Evolutionary conservation across 2,797 vertebrate species (phyloP).

Genomic region (Darevskia nairensis): DNA sequence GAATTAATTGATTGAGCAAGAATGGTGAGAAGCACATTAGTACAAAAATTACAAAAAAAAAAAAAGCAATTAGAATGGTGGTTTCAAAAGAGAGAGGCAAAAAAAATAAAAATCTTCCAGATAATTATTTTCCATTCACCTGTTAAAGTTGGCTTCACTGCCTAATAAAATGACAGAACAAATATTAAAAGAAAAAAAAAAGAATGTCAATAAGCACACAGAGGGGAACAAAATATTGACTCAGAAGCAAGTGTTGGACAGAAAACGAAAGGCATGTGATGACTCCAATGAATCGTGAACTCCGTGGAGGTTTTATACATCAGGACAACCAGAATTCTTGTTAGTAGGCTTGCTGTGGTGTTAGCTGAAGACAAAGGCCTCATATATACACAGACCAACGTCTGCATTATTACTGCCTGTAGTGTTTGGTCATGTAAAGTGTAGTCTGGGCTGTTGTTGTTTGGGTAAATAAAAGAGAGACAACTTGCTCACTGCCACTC

Average conservation of each 20-base stretch:
- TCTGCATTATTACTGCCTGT: background rate
- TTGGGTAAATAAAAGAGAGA: background rate
- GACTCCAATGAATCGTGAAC: background rate
- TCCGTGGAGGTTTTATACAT: background rate
- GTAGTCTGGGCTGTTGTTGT: no score
- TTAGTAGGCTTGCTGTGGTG: conserved; percentile 1
- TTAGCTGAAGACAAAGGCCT: background rate
- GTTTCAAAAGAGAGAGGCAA: background rate
- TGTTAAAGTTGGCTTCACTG: conserved; percentile 28
- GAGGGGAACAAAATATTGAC: conserved; percentile 30
- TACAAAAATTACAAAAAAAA: background rate
- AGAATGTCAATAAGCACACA: conserved; percentile 11
- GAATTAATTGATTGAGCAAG: conserved; percentile 27
- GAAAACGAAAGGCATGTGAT: conserved; percentile 13
- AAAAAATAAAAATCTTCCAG: background rate
- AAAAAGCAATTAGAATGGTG: conserved; percentile 20
- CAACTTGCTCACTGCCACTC: background rate
- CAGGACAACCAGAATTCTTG: background rate
- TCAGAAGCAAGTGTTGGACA: background rate
- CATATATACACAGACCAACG: no score
- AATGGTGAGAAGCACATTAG: background rate
- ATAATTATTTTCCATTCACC: conserved; percentile 42
- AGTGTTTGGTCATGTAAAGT: background rate
- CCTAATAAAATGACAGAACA: conserved; percentile 32
- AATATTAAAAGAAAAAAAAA: background rate